Conservation (phyloP, 2,797 vertebrate genomes). For the Mus spretus region DNA sequence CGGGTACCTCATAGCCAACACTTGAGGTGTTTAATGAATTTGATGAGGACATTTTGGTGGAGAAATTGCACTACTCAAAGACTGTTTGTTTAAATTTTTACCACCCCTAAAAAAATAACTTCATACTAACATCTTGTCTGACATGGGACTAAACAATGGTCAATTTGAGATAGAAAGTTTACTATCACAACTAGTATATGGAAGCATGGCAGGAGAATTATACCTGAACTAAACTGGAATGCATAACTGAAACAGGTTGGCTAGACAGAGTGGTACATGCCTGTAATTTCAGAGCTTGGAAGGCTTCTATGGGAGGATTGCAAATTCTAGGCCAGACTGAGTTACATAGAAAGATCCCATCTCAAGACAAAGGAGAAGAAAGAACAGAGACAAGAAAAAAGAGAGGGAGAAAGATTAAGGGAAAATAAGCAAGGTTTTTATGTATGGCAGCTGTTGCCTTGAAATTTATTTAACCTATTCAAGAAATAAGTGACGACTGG, state of each 20-base stretch:
- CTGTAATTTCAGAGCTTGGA: neutral
- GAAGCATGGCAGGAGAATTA: neutral
- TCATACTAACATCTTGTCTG: constrained; percentile 33
- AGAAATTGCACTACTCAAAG: constrained; percentile 18
- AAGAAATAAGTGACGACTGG: constrained; percentile 61
- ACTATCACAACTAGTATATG: neutral
- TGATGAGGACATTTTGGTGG: constrained; percentile 24
- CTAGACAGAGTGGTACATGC: neutral
- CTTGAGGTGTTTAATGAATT: constrained; percentile 19
- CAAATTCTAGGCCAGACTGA: neutral
- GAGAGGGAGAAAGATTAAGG: neutral
- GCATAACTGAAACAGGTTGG: neutral
- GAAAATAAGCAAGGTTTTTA: constrained; percentile 33
- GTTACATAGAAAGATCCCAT: neutral
- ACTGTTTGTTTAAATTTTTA: constrained; percentile 51
- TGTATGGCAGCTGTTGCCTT: constrained; percentile 38
- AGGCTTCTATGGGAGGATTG: neutral
- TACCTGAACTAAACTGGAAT: neutral
- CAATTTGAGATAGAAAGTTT: constrained; percentile 24
- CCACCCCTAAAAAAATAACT: constrained; percentile 44
- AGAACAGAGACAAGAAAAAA: neutral
- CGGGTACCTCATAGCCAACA: neutral
- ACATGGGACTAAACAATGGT: neutral
- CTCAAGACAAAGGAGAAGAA: neutral
- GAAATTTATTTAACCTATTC: constrained; percentile 57